Base-by-base conservation (phyloP, 1,140 invertebrate genomes). In the Micrasema longulum region DNA sequence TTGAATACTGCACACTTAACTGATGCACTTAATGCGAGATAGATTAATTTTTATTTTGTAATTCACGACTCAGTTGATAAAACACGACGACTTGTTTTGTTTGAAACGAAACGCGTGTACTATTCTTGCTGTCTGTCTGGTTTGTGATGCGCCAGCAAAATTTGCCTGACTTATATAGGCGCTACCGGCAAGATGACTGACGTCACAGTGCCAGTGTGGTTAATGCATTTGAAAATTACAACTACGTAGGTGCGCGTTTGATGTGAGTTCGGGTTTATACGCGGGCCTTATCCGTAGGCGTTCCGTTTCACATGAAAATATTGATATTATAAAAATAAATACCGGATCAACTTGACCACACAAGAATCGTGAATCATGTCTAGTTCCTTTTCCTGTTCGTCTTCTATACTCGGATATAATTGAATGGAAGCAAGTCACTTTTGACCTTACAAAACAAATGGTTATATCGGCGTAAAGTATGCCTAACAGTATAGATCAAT, bases 211-310 rank as follows among this genome's bases (percentile, higher is more conserved):
- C 22, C 36, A 1, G 18, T 31, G 60, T 18, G 60, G 60, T 48
- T 48, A 48, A 31, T 64, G 60, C 43, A 47, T 47, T 63, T 23
- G 11, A 23, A 41, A 64, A 47, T 64, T 64, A 47, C 22, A 26
- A 4, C 23, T 12, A 22, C 7, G 41, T 41, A 64, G 0, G 10
- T 43, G 12, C 57, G 57, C 23, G n/a, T 22, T 9, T 45, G 43
- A 6, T 16, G 7, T 31, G 60, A 20, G 23, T 16, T 16, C 45
- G 60, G 60, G 60, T 64, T 64, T 64, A 62, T 64, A 64, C 60
- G 43, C 43, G 18, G 12, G 11, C 41, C 60, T 7, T 31, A n/a
- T n/a, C n/a, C n/a, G n/a, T n/a, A n/a, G 26, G 26, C n/a, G 41
- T 64, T 47, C 43, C 43, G 60, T 47, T 47, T 18, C 60, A 41